Evolutionary conservation across 2,113 vertebrate species (phyloP), one percentile per base, ranked within the genome.

Genomic region (Prunella himalayana): DNA sequence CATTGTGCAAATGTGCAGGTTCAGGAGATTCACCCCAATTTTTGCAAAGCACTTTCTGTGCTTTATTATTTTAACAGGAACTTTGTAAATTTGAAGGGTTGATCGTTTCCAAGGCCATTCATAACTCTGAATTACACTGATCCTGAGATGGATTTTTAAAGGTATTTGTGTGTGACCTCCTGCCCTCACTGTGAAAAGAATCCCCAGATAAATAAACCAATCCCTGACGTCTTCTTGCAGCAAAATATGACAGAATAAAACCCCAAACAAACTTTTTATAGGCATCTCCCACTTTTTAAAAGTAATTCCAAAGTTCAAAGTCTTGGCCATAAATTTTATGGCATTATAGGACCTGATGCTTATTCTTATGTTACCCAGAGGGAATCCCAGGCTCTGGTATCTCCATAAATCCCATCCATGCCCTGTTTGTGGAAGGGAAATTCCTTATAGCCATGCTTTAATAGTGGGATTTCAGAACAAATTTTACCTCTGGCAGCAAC

Each of bases 391-490:
- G 18, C 30, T 79, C 57, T 57, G 41, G 44, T 21, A 11, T 13
- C 37, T 31, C n/a, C 44, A 56, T 41, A 71, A 91, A 82, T 24
- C 41, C 77, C 37, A 28, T 37, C 42, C 4, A 7, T 64, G 39
- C 10, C n/a, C 35, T 31, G 13, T 60, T 90, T 51, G 60, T 42
- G 33, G 75, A 41, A 63, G 15, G 5, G n/a, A 61, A 73, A 76
- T 85, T 60, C 59, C 28, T 42, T 44, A 15, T 3, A 50, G 12
- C 33, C 1, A 1, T 1, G 3, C 14, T 69, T 91, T 1, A 3
- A 20, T 35, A 4, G 9, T 24, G 63, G 10, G 27, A 66, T 83
- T 77, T 90, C 42, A 22, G 14, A 9, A 44, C 13, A 37, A 60
- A 72, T 49, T 61, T 47, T 12, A 11, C 9, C 20, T 88, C 39